Evolutionary conservation across 2,888 invertebrate genomes (phyloP).

Genomic region (Lasius platythorax): DNA sequence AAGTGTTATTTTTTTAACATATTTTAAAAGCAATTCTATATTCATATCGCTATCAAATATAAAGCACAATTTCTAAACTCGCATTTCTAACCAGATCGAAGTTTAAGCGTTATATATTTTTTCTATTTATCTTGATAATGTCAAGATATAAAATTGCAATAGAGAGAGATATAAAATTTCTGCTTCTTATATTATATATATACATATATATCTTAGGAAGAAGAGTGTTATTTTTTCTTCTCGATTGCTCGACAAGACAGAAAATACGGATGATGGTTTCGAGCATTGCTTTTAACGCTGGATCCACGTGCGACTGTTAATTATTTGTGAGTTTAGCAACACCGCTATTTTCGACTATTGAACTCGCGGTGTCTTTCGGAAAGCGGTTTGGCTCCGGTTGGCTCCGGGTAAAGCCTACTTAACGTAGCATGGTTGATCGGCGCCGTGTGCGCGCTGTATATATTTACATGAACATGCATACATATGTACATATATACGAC

Average conservation of each 20-base stretch:
- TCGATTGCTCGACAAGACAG: neutral
- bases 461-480: neutral
- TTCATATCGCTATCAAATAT: neutral
- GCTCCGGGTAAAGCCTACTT: conserved; percentile 40
- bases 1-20: neutral
- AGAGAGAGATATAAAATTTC: neutral
- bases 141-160: neutral
- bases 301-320: neutral
- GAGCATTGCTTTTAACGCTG: conserved; percentile 6
- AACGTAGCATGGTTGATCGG: conserved; percentile 42
- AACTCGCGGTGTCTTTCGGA: conserved; percentile 33
- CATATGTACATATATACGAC: neutral
- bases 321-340: conserved; percentile 30
- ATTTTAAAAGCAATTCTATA: neutral
- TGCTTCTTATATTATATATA: neutral
- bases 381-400: conserved; percentile 14
- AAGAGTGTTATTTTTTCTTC: conserved; percentile 2
- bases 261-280: conserved; percentile 28
- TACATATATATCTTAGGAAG: neutral
- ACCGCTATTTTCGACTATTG: conserved; percentile 42
- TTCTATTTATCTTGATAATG: neutral
- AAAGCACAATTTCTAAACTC: neutral
- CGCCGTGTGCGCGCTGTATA: neutral
- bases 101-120: neutral
- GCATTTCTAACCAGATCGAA: neutral